Percentiles rank a stretch among this genome's conserved stretches.
These are phyloP conservation scores for Chaetodon auriga DNA, from an alignment of 2,113 vertebrate genomes.

Conservation along the genomic window DNA sequence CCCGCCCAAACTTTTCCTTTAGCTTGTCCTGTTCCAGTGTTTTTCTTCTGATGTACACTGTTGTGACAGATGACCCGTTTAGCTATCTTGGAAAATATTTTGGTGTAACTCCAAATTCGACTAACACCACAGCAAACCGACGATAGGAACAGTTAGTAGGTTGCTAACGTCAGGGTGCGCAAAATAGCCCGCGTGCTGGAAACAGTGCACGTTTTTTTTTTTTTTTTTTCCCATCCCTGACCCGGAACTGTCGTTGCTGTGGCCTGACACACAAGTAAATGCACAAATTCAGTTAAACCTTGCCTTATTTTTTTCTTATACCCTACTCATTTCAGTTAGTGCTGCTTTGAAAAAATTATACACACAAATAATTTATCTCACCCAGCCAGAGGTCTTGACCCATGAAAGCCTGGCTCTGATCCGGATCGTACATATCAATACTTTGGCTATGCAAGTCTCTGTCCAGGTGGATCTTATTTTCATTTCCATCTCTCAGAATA, in stretches of 20 bases:
- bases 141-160: not conserved
- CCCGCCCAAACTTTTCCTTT: not conserved
- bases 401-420: too few species aligned
- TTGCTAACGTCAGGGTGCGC: not conserved
- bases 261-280: not conserved
- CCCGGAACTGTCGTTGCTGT: constrained; percentile 21
- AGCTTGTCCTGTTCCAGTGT: not conserved
- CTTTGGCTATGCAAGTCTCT: not conserved
- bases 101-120: fast-evolving
- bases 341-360: not conserved
- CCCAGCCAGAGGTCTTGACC: too few species aligned
- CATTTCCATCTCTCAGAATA: not conserved
- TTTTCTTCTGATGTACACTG: not conserved
- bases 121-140: not conserved
- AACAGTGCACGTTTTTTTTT: too few species aligned
- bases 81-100: not conserved
- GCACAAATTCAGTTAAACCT: not conserved
- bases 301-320: fast-evolving
- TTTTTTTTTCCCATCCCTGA: not conserved
- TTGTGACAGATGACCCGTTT: not conserved
- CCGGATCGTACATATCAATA: too few species aligned
- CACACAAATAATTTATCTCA: not conserved
- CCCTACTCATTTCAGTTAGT: not conserved
- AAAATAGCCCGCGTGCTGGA: not conserved
- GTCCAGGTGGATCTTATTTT: not conserved